Evolutionary conservation across 2,113 vertebrate species (phyloP).

Genomic region (Semnornis frantzii): DNA sequence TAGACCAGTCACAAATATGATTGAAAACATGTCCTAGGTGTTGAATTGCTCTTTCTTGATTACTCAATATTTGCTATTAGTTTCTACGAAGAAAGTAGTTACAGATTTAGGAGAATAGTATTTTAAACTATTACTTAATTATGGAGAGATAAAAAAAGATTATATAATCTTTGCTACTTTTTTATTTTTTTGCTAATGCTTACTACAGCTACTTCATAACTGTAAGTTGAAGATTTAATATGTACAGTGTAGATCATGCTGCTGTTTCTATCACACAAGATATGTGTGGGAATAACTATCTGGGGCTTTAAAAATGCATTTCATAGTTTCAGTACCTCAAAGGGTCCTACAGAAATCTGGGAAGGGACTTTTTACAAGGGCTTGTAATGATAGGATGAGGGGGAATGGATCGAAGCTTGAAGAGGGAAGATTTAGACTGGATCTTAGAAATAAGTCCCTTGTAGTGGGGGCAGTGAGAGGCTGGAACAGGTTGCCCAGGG

Average conservation of each 20-base stretch:
- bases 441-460: too few relatives aligned
- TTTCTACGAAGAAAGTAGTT: not conserved
- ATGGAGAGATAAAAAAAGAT: not conserved
- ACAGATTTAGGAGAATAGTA: not conserved
- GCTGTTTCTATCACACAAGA: not conserved
- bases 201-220: not conserved
- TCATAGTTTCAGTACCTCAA: not conserved
- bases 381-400: too few relatives aligned
- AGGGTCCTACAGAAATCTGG: too few relatives aligned
- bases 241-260: not conserved
- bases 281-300: not conserved
- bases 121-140: not conserved
- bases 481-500: too few relatives aligned
- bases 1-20: not conserved
- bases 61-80: not conserved
- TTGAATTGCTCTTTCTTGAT: not conserved
- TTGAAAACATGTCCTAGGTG: not conserved
- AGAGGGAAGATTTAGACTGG: too few relatives aligned
- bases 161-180: not conserved
- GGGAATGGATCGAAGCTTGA: too few relatives aligned
- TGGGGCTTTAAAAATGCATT: not conserved
- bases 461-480: too few relatives aligned
- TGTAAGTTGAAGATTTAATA: not conserved
- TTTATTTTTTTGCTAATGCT: not conserved
- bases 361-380: too few relatives aligned